phyloP scores from a whole-genome alignment of 1,140 invertebrate genomes.

The Archegozetes longisetosus region DNA sequence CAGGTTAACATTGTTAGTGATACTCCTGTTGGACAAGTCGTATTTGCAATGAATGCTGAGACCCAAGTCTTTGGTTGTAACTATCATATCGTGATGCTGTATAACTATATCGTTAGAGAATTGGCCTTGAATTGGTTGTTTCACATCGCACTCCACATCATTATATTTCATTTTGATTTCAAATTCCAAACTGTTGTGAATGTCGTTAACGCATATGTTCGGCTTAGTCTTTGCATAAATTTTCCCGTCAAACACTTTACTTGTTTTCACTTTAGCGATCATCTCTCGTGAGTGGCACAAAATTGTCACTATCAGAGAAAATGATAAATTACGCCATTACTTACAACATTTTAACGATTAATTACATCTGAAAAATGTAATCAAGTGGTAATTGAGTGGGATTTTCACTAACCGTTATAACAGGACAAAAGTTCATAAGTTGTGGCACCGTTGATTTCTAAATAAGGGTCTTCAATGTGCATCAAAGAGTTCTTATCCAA shows the following conservation, averaged over 20 bases:
- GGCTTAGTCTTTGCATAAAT: conserved; percentile 83
- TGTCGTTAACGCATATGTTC: conserved; percentile 72
- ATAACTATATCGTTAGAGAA: conserved; percentile 78
- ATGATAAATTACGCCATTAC: too few species aligned
- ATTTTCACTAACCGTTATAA: conserved; percentile 47
- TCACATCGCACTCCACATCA: conserved; percentile 24
- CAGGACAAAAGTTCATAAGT: conserved; percentile 84
- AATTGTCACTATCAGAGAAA: conserved; percentile 21
- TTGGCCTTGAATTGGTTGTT: conserved; percentile 29
- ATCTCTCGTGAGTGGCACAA: conserved; percentile 65
- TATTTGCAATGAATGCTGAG: conserved; percentile 82
- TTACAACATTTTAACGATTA: too few species aligned
- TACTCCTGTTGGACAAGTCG: conserved; percentile 79
- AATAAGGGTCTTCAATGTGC: conserved; percentile 67
- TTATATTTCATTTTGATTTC: conserved; percentile 24
- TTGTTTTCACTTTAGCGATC: conserved; percentile 76
- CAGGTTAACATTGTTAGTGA: conserved; percentile 48
- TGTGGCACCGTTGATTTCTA: conserved; percentile 60
- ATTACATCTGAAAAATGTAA: too few species aligned
- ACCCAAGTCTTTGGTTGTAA: conserved; percentile 80
- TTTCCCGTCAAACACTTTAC: conserved; percentile 81
- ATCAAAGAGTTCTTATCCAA: conserved; percentile 69
- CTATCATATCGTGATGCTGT: conserved; percentile 85
- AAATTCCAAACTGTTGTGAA: conserved; percentile 23
- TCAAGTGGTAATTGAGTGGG: background rate